Evolutionary conservation across 2,113 vertebrate genomes (phyloP).

Genomic region (Microcebus ravelobensis): DNA sequence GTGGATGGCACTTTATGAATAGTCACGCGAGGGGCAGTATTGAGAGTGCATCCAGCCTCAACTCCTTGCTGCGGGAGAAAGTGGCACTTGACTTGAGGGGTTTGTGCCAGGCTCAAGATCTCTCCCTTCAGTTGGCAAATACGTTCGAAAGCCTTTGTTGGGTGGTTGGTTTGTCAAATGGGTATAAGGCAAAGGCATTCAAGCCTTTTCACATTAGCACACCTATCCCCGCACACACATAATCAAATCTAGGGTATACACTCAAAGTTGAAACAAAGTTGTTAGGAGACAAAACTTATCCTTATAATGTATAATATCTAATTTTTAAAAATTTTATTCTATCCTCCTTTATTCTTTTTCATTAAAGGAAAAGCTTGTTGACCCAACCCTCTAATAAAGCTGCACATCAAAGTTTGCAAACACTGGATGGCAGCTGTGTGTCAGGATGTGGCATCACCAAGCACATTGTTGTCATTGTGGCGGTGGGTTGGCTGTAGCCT

Average conservation of each 20-base stretch:
- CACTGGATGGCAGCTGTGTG: rapidly evolving
- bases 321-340: neutral
- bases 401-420: neutral
- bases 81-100: rapidly evolving
- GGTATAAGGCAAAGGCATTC: neutral
- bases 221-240: too few species aligned
- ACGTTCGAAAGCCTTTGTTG: neutral
- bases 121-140: neutral
- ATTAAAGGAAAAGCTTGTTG: neutral
- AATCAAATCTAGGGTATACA: neutral
- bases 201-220: neutral
- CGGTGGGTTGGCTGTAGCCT: neutral
- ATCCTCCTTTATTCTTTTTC: neutral
- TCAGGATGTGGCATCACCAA: rapidly evolving
- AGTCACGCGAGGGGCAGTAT: too few species aligned
- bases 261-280: neutral
- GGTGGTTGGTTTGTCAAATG: neutral
- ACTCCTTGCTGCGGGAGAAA: neutral
- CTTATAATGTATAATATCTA: neutral
- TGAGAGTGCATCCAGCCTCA: neutral
- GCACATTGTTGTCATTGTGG: rapidly evolving
- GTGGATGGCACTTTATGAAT: too few species aligned
- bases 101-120: neutral
- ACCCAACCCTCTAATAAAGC: neutral
- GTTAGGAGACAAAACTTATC: neutral